A percentile compares a stretch with the other conserved stretches of the same genome.
phyloP scores from a whole-genome alignment of 2,113 vertebrate genomes.

The Clarias magur region DNA sequence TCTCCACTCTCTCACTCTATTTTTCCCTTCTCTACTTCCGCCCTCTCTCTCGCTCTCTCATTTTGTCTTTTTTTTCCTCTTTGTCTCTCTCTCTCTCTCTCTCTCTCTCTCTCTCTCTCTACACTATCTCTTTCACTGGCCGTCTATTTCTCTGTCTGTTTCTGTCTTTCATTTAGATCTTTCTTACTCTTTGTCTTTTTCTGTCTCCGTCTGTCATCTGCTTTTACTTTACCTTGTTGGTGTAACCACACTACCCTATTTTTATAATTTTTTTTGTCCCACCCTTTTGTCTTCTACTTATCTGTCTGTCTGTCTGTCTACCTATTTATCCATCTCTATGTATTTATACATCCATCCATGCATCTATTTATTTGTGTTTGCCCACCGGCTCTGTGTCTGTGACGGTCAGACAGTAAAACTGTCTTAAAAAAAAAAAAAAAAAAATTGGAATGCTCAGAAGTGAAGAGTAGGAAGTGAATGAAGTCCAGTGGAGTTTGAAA shows the following conservation, averaged over 20 bases:
- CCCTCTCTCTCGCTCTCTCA: background rate
- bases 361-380: background rate
- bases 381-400: slow-evolving; percentile 46
- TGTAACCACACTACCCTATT: background rate
- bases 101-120: background rate
- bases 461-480: background rate
- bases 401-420: slow-evolving; percentile 58
- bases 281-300: background rate
- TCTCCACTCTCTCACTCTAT: background rate
- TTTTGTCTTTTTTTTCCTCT: too few relatives aligned
- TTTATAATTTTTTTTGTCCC: background rate
- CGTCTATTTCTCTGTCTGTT: background rate
- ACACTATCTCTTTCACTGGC: background rate
- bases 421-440: background rate
- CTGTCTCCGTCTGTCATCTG: background rate
- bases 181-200: background rate
- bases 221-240: background rate
- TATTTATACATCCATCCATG: too few relatives aligned
- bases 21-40: too few relatives aligned
- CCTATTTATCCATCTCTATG: background rate
- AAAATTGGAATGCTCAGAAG: background rate
- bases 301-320: background rate
- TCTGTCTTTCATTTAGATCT: background rate
- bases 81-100: background rate
- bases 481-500: slow-evolving; percentile 8